phyloP scores from a whole-genome alignment of 2,797 vertebrate genomes.

The Benthosema pterotum region DNA sequence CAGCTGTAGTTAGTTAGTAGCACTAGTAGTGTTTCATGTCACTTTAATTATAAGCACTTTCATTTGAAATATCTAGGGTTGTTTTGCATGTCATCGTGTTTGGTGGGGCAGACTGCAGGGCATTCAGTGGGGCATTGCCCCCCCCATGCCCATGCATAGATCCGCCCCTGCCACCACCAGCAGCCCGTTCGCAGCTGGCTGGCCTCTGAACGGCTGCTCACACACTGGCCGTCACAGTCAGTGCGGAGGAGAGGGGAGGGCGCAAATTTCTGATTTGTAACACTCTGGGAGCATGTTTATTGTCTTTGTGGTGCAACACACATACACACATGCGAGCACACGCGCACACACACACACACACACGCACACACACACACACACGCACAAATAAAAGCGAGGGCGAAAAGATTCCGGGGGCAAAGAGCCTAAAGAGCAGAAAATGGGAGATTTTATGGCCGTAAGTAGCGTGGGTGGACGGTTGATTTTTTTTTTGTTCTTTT shows the following conservation, averaged over 20 bases:
- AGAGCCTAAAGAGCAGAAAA: conserved; percentile 90
- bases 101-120: too few relatives aligned
- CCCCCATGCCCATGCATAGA: too few relatives aligned
- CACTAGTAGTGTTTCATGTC: too few relatives aligned
- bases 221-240: conserved; percentile 77
- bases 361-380: too few relatives aligned
- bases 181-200: conserved; percentile 72
- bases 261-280: conserved; percentile 96
- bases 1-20: too few relatives aligned
- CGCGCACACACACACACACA: too few relatives aligned
- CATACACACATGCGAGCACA: conserved; percentile 1
- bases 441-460: conserved; percentile 91
- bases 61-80: too few relatives aligned
- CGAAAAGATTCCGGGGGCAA: conserved; percentile 81
- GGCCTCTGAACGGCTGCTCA: conserved; percentile 60
- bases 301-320: conserved; percentile 85
- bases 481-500: too few relatives aligned
- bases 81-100: too few relatives aligned
- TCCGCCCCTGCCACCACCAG: too few relatives aligned
- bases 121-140: too few relatives aligned
- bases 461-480: conserved; percentile 85
- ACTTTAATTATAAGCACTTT: too few relatives aligned
- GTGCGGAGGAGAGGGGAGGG: conserved; percentile 75
- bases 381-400: conserved; percentile 81
- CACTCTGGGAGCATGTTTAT: conserved; percentile 90